Base-by-base conservation (phyloP, 1,140 invertebrate genomes). In the Battus philenor region DNA sequence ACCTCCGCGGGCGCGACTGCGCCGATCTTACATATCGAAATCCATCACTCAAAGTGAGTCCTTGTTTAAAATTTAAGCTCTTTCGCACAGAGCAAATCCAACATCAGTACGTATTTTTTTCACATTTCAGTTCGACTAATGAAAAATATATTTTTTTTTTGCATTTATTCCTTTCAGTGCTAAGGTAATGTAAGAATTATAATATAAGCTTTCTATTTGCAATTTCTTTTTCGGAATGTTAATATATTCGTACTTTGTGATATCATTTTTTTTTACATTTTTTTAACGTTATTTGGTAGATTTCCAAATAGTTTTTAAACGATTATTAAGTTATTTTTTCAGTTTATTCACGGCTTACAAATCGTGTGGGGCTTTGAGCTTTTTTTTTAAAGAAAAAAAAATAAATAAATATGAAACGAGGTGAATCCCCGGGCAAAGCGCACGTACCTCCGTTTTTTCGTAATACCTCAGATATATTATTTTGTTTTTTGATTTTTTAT, bases 381-480 rank as follows among this genome's bases (percentile, higher is more conserved):
- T 29, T 29, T 26, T 7, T 38, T 27, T 27, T 27, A n/a, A n/a
- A n/a, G n/a, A n/a, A n/a, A n/a, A n/a, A n/a, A n/a, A n/a, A n/a
- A n/a, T 27, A 7, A 27, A 27, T 30, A 30, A 41, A 15, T 4
- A 16, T 30, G 54, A 45, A 54, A 50, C 50, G 55, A 53, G 50
- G 57, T 59, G 44, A 26, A 54, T 57, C 60, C 54, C 57, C 57
- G 52, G 46, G 51, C 51, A 53, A 29, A 55, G 61, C 61, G 48
- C 56, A 57, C 62, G 63, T 81, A 81, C 76, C 80, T 83, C 76
- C 70, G 64, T 70, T 52, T 55, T 22, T 68, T 68, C 44, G 56
- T 74, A 77, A 71, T 81, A 84, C 80, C 78, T 84, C 78, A 80
- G 55, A 59, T 74, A 68, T 75, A 67, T 75, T 77, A 72, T 83